Evolutionary conservation across 2,113 vertebrate genomes (phyloP).

Genomic region (Sakesphorus luctuosus): DNA sequence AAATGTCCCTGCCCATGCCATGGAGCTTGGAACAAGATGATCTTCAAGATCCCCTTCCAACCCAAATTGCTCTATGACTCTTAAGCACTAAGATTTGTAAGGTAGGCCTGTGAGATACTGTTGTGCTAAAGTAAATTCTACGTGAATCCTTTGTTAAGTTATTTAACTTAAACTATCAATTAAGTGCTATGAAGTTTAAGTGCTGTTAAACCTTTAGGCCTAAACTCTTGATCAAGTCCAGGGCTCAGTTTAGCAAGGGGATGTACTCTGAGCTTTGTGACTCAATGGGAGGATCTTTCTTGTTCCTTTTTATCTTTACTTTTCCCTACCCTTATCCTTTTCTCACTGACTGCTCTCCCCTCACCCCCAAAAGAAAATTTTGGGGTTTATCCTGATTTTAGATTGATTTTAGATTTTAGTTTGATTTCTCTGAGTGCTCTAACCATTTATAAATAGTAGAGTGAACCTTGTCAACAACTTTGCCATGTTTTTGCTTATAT

Average conservation of each 20-base stretch:
- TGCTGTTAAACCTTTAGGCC: not conserved
- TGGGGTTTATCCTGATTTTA: not conserved
- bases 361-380: not conserved
- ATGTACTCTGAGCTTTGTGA: not conserved
- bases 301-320: not conserved
- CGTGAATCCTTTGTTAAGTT: no score
- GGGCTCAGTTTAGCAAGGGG: not conserved
- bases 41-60: not conserved
- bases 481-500: not conserved
- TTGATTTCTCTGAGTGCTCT: not conserved
- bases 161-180: no score
- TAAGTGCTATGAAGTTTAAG: not conserved
- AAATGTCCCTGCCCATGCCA: no score
- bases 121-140: no score
- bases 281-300: not conserved
- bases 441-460: not conserved
- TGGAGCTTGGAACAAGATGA: not conserved
- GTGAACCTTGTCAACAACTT: not conserved
- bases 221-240: not conserved
- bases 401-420: not conserved
- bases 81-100: no score
- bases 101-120: no score
- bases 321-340: not conserved
- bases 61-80: no score
- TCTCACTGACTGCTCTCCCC: not conserved